Evolutionary conservation across 2,888 invertebrate genomes (phyloP), one percentile per base, ranked within the genome.

Genomic region (Tineola bisselliella): DNA sequence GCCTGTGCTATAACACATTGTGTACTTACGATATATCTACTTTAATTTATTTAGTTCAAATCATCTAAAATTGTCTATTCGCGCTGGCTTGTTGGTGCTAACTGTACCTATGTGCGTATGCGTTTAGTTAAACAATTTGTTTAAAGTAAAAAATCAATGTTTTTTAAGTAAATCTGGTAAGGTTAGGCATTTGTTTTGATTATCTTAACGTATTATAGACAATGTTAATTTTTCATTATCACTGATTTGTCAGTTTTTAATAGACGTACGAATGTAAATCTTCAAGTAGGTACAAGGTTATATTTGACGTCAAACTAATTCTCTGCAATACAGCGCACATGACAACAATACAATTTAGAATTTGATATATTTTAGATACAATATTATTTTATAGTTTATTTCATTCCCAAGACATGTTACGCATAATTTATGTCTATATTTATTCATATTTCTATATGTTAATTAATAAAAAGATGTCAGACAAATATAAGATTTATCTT

Each of bases 221-320:
- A 38, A 6, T 38, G 38, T 38, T 38, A 38, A 38, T 38, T 38
- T 38, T 38, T 38, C 38, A 38, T 38, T 38, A 38, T 17, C 48
- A 48, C 48, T 17, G 15, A 48, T 48, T 48, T 48, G 48, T 48
- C 15, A 48, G 48, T 48, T 48, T 48, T 48, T 48, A 48, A 48
- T 48, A 48, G 17, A 48, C 13, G 18, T 48, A 48, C 64, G 64
- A 63, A 63, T 64, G 66, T 64, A 62, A 65, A 70, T 69, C 70
- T 67, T 69, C 69, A 71, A 72, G 69, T 38, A 38, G 38, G n/a
- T 69, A 74, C 76, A 78, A 80, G 79, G 80, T 69, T 70, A 62
- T 15, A 13, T 64, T 60, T 73, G 74, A 77, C 80, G 80, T 79
- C 77, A 78, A 69, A 65, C 66, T 67, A 44, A 70, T 38, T 48